Evolutionary conservation across 1,140 invertebrate genomes (phyloP).

Genomic region (Lordiphosa stackelbergi): DNA sequence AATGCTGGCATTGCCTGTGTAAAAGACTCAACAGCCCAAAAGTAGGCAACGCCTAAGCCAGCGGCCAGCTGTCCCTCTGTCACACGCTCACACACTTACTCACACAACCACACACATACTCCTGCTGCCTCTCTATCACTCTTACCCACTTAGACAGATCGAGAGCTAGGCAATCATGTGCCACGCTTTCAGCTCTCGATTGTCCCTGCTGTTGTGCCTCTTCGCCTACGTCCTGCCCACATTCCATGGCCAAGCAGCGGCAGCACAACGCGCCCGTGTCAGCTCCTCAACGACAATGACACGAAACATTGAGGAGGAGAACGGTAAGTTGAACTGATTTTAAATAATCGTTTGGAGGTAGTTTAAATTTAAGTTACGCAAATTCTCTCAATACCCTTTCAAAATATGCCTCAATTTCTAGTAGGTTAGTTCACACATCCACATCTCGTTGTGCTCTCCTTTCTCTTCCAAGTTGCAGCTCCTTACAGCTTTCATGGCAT

Average conservation of each 20-base stretch:
- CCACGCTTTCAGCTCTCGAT: slow-evolving; percentile 36
- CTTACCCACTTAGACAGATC: slow-evolving; percentile 11
- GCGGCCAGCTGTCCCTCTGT: slow-evolving; percentile 3
- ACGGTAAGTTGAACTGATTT: slow-evolving; percentile 56
- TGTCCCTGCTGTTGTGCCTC: slow-evolving; percentile 47
- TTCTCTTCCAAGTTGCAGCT: too few relatives aligned
- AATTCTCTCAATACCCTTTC: too few relatives aligned
- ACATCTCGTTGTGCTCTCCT: too few relatives aligned
- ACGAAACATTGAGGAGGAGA: slow-evolving; percentile 73
- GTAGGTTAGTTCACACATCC: too few relatives aligned
- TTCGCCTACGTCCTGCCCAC: slow-evolving; percentile 50
- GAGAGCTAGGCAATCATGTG: slow-evolving; percentile 51
- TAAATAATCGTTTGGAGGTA: not conserved
- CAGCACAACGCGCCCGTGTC: slow-evolving; percentile 68
- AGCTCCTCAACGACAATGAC: slow-evolving; percentile 72
- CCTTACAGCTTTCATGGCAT: too few relatives aligned
- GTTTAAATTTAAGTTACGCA: too few relatives aligned
- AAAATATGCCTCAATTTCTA: too few relatives aligned
- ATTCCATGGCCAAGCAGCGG: slow-evolving; percentile 48
- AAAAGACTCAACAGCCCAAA: slow-evolving; percentile 8
- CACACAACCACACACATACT: slow-evolving; percentile 6
- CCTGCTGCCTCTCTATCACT: slow-evolving; percentile 1
- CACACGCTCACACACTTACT: slow-evolving; percentile 3
- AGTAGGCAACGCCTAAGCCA: slow-evolving; percentile 22
- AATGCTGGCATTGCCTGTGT: slow-evolving; percentile 8